phyloP scores from a whole-genome alignment of 2,113 vertebrate genomes.

The Peromyscus maniculatus region DNA sequence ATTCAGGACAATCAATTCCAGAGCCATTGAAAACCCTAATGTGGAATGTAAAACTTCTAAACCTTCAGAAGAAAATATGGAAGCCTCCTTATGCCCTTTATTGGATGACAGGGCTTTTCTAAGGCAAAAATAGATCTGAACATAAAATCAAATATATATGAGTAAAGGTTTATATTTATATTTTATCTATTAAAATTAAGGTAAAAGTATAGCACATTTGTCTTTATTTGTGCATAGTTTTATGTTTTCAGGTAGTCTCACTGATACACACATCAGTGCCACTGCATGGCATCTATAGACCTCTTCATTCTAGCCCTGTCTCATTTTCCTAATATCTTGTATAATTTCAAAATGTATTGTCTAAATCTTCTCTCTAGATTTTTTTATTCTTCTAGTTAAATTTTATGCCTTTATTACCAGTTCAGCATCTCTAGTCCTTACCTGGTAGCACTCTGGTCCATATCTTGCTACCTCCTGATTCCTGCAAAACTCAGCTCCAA shows the following conservation, averaged over 20 bases:
- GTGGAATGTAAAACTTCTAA: slow-evolving; percentile 21
- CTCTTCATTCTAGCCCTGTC: neutral
- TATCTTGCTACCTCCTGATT: neutral
- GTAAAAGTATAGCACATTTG: neutral
- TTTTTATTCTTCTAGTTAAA: slow-evolving; percentile 23
- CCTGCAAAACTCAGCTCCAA: neutral
- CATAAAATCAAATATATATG: slow-evolving; percentile 37
- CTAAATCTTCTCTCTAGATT: neutral
- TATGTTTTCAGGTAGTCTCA: too few relatives aligned
- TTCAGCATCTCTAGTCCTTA: neutral
- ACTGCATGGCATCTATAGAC: neutral
- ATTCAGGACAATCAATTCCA: slow-evolving; percentile 12
- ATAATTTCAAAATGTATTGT: neutral
- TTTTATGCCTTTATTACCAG: neutral
- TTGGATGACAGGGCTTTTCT: neutral
- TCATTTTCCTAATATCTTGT: neutral
- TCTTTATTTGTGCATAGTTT: too few relatives aligned
- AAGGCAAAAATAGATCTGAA: slow-evolving; percentile 12
- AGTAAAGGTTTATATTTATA: neutral
- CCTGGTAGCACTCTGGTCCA: neutral
- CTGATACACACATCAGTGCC: neutral
- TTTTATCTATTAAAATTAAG: slow-evolving; percentile 6
- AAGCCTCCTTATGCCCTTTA: slow-evolving; percentile 16
- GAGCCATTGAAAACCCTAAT: slow-evolving; percentile 11
- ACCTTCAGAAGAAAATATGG: slow-evolving; percentile 23